Evolutionary conservation across 2,797 vertebrate genomes (phyloP).

Genomic region (Thunnus albacares): DNA sequence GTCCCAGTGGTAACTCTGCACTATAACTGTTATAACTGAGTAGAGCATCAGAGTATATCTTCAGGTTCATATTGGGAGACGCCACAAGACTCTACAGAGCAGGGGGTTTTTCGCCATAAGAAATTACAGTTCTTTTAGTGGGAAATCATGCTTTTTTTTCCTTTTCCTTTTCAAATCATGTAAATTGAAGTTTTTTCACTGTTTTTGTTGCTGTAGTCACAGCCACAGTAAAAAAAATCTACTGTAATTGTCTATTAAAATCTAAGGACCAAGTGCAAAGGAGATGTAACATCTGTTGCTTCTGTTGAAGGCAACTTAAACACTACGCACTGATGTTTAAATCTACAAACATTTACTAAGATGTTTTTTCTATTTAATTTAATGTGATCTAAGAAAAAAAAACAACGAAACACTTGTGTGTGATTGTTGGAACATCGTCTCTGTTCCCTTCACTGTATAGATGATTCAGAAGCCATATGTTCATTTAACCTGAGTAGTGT

Average conservation of each 20-base stretch:
- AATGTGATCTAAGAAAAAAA: slow-evolving; percentile 30
- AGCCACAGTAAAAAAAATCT: slow-evolving; percentile 28
- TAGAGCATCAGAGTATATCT: too few species aligned
- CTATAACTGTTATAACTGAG: too few species aligned
- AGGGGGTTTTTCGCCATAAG: slow-evolving; percentile 46
- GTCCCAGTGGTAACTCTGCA: too few species aligned
- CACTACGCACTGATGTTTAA: slow-evolving; percentile 29
- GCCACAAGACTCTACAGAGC: too few species aligned
- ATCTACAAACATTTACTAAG: not conserved
- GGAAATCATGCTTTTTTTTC: slow-evolving; percentile 13
- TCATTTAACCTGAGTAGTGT: slow-evolving; percentile 75
- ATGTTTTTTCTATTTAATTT: slow-evolving; percentile 32
- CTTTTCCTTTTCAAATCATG: slow-evolving; percentile 35
- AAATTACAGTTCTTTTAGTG: slow-evolving; percentile 47
- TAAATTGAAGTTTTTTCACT: slow-evolving; percentile 32
- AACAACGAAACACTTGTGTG: slow-evolving; percentile 42
- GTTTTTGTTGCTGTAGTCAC: slow-evolving; percentile 42
- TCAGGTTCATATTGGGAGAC: too few species aligned
- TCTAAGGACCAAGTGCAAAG: slow-evolving; percentile 73
- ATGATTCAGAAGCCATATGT: slow-evolving; percentile 76
- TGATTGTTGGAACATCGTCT: slow-evolving; percentile 53
- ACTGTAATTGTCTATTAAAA: not conserved
- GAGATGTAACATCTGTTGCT: slow-evolving; percentile 43
- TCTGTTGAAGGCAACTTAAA: slow-evolving; percentile 44
- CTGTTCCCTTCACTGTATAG: slow-evolving; percentile 63